These are phyloP conservation scores for Onychostruthus taczanowskii DNA, from an alignment of 2,113 vertebrate genomes.

Conservation along the genomic window DNA sequence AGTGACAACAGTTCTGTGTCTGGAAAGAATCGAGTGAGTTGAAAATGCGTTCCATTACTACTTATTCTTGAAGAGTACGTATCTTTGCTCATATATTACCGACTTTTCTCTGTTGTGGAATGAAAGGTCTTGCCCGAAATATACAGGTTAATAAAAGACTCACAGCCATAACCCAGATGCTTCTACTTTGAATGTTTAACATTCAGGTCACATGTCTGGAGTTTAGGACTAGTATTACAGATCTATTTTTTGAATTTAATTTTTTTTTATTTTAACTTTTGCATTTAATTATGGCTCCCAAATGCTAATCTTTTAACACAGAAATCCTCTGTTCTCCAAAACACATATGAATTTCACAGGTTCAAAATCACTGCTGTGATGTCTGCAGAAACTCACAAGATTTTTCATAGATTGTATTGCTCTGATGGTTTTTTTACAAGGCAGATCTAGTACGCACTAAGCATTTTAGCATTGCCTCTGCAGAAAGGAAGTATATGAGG, in stretches of 20 bases:
- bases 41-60: background rate
- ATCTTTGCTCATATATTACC: background rate
- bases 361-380: background rate
- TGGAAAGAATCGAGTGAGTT: background rate
- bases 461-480: background rate
- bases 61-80: background rate
- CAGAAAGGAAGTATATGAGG: background rate
- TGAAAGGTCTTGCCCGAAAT: background rate
- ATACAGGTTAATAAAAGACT: background rate
- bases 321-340: background rate
- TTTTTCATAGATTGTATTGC: background rate
- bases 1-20: background rate
- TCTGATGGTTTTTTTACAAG: background rate
- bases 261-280: no score
- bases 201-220: background rate
- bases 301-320: background rate
- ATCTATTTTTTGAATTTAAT: background rate
- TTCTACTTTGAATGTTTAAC: background rate
- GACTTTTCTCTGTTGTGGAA: background rate
- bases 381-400: background rate
- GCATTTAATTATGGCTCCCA: background rate
- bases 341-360: rapidly evolving
- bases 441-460: background rate
- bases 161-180: background rate
- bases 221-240: background rate